Evolutionary conservation across 2,113 vertebrate species (phyloP).

Genomic region (Peromyscus polionotus): DNA sequence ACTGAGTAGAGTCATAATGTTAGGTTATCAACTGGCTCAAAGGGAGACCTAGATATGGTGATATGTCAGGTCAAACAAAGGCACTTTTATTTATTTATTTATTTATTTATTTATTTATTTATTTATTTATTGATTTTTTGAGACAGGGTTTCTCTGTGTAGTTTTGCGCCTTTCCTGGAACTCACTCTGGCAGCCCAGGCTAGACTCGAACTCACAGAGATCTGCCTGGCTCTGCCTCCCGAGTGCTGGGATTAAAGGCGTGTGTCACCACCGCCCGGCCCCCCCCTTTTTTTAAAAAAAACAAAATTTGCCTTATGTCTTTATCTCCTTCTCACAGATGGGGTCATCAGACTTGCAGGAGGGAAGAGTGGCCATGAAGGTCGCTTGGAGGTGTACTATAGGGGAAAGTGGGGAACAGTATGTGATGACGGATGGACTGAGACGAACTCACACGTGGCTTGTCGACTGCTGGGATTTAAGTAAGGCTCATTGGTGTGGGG

Average conservation of each 20-base stretch:
- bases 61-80: neutral
- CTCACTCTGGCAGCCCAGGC: too few species aligned
- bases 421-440: constrained; percentile 96
- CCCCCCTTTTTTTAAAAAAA: too few species aligned
- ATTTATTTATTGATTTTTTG: too few species aligned
- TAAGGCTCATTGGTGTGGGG: constrained; percentile 83
- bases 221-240: too few species aligned
- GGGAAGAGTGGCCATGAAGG: constrained; percentile 91
- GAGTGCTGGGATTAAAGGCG: too few species aligned
- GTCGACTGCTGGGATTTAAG: constrained; percentile 96
- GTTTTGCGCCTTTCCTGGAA: too few species aligned
- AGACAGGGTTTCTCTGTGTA: too few species aligned
- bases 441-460: constrained; percentile 93
- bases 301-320: constrained; percentile 10
- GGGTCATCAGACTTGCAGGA: constrained; percentile 90
- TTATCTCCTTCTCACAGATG: constrained; percentile 88
- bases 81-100: too few species aligned
- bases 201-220: too few species aligned
- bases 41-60: neutral
- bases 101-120: too few species aligned
- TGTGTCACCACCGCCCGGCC: too few species aligned
- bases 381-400: constrained; percentile 93
- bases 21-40: neutral
- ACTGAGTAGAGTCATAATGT: neutral
- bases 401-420: constrained; percentile 95